Evolutionary conservation across 2,797 vertebrate species (phyloP).

Genomic region (Eurystomus glaucurus): DNA sequence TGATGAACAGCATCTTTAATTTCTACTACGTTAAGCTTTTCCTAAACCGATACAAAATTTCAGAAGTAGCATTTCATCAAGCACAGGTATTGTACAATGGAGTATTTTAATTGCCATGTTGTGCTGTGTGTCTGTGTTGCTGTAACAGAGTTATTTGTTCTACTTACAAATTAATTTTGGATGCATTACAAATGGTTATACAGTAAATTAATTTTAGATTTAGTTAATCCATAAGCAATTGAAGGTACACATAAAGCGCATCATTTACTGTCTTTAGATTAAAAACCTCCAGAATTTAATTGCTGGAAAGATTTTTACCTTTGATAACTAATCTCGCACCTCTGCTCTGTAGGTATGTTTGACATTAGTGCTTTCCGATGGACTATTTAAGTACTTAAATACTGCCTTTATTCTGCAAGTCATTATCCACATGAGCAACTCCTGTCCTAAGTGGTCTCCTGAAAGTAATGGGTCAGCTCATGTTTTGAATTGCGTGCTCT

Average conservation of each 20-base stretch:
- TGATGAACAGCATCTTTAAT: constrained; percentile 94
- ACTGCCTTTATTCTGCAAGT: not conserved
- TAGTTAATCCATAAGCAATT: not conserved
- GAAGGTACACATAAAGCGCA: not conserved
- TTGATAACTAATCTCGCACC: not conserved
- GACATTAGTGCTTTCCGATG: not conserved
- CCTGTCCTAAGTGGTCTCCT: not conserved
- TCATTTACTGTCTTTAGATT: not conserved
- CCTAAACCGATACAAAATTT: constrained; percentile 90
- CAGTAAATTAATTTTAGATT: not conserved
- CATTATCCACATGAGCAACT: not conserved
- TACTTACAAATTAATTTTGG: not conserved
- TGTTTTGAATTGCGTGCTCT: constrained; percentile 10
- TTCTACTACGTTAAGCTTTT: constrained; percentile 97
- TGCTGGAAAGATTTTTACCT: not conserved
- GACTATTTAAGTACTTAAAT: constrained; percentile 7
- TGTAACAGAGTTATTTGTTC: not conserved
- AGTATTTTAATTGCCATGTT: not conserved
- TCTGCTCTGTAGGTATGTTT: not conserved
- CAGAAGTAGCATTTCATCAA: constrained; percentile 90
- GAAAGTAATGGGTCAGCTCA: not conserved
- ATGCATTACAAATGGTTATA: not conserved
- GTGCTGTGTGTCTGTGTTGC: not conserved
- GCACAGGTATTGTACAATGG: constrained; percentile 84
- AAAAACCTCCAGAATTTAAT: not conserved